A percentile compares a stretch with the other conserved stretches of the same genome.
Evolutionary conservation across 53 echinoderm and acorn worm species (phyloP).

Genomic region (Holothuria leucospilota): DNA sequence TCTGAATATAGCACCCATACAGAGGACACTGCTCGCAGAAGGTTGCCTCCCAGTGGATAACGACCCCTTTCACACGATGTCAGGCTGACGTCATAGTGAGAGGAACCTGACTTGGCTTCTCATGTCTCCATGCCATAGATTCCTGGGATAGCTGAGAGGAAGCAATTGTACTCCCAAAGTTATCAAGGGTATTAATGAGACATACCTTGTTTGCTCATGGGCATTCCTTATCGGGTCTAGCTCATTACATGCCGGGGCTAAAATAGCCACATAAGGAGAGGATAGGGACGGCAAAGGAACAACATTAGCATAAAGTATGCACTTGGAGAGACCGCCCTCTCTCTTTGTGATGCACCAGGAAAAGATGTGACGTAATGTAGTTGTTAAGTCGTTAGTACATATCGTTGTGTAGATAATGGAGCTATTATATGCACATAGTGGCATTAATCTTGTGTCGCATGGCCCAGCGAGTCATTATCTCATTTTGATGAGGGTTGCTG

Average conservation of each 20-base stretch:
- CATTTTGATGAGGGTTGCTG: conserved; percentile 34
- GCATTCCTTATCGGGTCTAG: conserved; percentile 50
- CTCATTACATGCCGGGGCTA: conserved; percentile 34
- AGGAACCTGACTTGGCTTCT: conserved; percentile 47
- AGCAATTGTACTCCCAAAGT: conserved; percentile 36
- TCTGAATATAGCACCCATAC: neutral
- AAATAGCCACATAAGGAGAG: conserved; percentile 33
- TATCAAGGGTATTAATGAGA: conserved; percentile 55
- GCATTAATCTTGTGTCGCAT: conserved; percentile 40
- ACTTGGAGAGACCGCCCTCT: neutral
- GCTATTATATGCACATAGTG: conserved; percentile 45
- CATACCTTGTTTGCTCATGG: conserved; percentile 50
- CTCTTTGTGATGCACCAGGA: neutral
- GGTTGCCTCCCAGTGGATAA: conserved; percentile 40
- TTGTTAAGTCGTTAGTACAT: conserved; percentile 39
- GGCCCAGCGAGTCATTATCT: conserved; percentile 33
- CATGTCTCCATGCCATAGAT: conserved; percentile 48
- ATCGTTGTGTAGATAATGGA: conserved; percentile 50
- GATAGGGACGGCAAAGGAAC: conserved; percentile 38
- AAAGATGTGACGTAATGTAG: conserved; percentile 22
- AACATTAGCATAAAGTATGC: conserved; percentile 52
- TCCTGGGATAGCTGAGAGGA: conserved; percentile 48
- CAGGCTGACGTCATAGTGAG: conserved; percentile 51
- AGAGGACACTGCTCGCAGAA: neutral
- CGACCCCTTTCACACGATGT: conserved; percentile 29